These are phyloP conservation scores for Lophura nycthemera DNA, from an alignment of 2,113 vertebrate species.

Conservation along the genomic window DNA sequence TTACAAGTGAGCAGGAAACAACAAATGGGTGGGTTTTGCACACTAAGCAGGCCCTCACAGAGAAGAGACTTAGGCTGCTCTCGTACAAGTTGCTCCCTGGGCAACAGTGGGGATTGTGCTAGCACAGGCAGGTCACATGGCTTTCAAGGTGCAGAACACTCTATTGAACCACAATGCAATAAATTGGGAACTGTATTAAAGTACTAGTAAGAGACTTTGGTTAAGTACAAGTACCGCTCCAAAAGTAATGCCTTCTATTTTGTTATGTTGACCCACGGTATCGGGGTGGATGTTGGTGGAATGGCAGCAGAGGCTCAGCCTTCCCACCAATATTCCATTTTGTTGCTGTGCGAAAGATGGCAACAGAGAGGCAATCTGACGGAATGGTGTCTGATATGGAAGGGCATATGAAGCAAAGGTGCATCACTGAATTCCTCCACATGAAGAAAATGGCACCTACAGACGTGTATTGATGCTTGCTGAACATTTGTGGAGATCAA, in stretches of 20 bases:
- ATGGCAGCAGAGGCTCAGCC: neutral
- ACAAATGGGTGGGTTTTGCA: neutral
- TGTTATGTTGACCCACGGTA: neutral
- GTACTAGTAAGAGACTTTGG: neutral
- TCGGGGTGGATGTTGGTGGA: neutral
- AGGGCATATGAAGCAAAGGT: neutral
- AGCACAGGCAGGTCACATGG: neutral
- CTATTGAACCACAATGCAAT: conserved; percentile 57
- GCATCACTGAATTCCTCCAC: too few relatives aligned
- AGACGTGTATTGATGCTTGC: too few relatives aligned
- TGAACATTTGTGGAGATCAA: too few relatives aligned
- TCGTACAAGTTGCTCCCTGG: neutral
- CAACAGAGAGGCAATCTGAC: neutral
- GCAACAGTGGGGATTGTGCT: neutral
- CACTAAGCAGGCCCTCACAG: neutral
- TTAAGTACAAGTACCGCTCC: neutral
- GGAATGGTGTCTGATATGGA: neutral
- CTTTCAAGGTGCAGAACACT: conserved; percentile 59
- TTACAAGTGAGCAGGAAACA: fast-evolving
- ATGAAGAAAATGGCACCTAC: too few relatives aligned
- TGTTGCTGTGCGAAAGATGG: neutral
- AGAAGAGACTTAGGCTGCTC: neutral
- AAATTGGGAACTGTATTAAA: neutral
- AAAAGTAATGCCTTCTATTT: neutral
- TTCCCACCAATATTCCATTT: neutral